phyloP scores from a whole-genome alignment of 2,888 invertebrate species.

The Rhagophthalmus giganteus region DNA sequence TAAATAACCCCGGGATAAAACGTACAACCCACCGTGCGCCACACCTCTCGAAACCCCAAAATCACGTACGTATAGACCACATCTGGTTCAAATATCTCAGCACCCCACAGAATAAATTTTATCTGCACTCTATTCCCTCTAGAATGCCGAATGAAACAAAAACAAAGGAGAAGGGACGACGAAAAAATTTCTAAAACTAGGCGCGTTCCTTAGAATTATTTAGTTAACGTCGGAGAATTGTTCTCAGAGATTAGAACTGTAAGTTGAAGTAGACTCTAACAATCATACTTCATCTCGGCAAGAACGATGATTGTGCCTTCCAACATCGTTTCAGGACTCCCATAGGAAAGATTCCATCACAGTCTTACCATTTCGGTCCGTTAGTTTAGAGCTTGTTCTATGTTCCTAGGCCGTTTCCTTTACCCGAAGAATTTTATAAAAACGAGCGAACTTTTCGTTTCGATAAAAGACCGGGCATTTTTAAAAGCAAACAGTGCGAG shows the following conservation, averaged over 20 bases:
- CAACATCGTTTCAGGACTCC: conserved; percentile 21
- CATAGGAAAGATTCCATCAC: conserved; percentile 19
- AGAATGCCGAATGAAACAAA: conserved; percentile 18
- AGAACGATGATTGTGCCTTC: conserved; percentile 22
- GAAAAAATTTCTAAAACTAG: conserved; percentile 8
- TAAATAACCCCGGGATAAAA: conserved; percentile 26
- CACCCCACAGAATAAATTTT: conserved; percentile 34
- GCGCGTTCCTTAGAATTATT: conserved; percentile 8
- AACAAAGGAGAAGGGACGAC: conserved; percentile 4
- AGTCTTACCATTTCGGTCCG: conserved; percentile 11
- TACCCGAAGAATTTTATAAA: not conserved
- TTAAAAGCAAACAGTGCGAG: no score
- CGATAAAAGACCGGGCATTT: no score
- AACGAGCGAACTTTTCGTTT: not conserved
- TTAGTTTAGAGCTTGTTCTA: conserved; percentile 2
- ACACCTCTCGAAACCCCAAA: conserved; percentile 31
- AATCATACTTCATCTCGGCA: conserved; percentile 22
- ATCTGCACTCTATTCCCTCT: conserved; percentile 26
- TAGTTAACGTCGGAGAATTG: conserved; percentile 11
- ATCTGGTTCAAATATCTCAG: conserved; percentile 37
- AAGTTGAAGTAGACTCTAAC: conserved; percentile 11
- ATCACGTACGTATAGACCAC: conserved; percentile 35
- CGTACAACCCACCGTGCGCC: conserved; percentile 26
- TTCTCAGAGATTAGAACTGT: conserved; percentile 13
- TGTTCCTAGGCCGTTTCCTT: not conserved